Evolutionary conservation across 1,140 invertebrate genomes (phyloP).

Genomic region (Philopotamus ludificatus): DNA sequence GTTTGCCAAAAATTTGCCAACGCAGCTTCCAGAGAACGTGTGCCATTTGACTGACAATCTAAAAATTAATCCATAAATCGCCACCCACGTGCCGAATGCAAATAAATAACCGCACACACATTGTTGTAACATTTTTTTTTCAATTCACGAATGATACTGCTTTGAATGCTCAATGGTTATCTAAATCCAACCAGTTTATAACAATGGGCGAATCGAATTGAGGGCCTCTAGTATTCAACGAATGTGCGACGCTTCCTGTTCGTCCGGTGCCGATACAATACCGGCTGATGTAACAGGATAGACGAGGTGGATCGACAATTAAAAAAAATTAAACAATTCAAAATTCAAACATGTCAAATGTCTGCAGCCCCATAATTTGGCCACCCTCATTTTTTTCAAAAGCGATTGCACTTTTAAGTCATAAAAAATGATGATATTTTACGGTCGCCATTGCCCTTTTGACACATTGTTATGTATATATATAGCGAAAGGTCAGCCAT

Average conservation of each 20-base stretch:
- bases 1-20: too few species aligned
- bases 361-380: too few species aligned
- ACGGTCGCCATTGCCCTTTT: conserved; percentile 3
- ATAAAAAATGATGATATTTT: not conserved
- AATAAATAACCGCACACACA: not conserved
- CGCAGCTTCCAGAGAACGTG: too few species aligned
- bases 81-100: not conserved
- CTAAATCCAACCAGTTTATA: conserved; percentile 16
- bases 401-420: not conserved
- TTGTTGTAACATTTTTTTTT: not conserved
- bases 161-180: conserved; percentile 12
- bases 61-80: not conserved
- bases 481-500: conserved; percentile 5
- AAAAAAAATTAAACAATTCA: too few species aligned
- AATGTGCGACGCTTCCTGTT: not conserved
- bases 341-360: too few species aligned
- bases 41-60: not conserved
- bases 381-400: too few species aligned
- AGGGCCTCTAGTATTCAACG: conserved; percentile 16
- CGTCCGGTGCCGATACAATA: not conserved
- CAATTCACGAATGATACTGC: not conserved
- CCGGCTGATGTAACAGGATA: conserved; percentile 1
- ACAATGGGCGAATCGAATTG: conserved; percentile 9
- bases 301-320: not conserved
- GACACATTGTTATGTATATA: not conserved